These are phyloP conservation scores for Gortyna flavago DNA, from an alignment of 2,888 invertebrate genomes.

Conservation along the genomic window DNA sequence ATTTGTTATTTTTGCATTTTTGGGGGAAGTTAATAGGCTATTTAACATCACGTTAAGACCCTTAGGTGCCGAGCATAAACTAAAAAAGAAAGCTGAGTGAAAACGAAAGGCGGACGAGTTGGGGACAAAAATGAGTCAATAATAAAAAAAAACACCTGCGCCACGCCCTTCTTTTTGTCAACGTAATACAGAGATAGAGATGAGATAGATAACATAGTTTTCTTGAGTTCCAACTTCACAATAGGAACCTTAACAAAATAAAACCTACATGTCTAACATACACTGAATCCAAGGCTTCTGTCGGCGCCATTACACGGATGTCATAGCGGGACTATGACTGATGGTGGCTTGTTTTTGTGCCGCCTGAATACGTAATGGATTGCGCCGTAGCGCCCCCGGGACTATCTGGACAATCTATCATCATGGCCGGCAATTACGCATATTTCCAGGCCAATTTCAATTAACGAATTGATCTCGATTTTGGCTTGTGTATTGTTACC, in stretches of 20 bases:
- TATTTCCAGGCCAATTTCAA: conserved; percentile 33
- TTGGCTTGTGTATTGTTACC: conserved; percentile 6
- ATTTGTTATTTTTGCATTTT: no score
- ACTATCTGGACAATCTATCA: conserved; percentile 55
- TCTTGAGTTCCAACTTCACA: not conserved
- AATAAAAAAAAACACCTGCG: not conserved
- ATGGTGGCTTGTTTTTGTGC: conserved; percentile 51
- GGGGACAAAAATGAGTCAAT: not conserved
- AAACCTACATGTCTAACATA: not conserved
- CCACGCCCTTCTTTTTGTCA: no score
- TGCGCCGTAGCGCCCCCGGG: conserved; percentile 37
- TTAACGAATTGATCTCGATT: conserved; percentile 34
- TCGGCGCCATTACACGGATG: conserved; percentile 33
- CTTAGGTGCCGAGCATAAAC: no score
- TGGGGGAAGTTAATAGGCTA: not conserved
- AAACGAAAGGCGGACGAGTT: not conserved
- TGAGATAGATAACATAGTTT: not conserved
- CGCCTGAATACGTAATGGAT: conserved; percentile 60
- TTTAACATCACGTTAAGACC: no score
- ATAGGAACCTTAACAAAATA: not conserved
- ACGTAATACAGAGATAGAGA: not conserved
- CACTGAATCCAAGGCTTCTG: conserved; percentile 21
- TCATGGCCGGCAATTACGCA: conserved; percentile 18
- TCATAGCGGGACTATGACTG: conserved; percentile 54
- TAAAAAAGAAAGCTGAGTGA: not conserved